phyloP scores from a whole-genome alignment of 2,113 vertebrate species.

The Sula dactylatra region DNA sequence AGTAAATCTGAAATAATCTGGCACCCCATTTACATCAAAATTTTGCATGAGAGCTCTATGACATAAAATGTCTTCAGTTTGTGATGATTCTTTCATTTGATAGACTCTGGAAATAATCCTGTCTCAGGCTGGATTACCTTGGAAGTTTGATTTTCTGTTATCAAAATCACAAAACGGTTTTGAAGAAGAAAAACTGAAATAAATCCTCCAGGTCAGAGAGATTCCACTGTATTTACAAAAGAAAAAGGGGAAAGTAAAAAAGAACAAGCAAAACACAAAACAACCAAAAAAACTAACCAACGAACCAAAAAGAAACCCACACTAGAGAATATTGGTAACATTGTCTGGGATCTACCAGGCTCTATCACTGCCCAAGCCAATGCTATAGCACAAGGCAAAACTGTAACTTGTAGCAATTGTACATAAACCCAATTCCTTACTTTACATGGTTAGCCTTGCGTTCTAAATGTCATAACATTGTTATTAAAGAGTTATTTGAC shows the following conservation, averaged over 20 bases:
- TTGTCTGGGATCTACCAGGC: not conserved
- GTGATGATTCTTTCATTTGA: not conserved
- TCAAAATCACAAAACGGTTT: not conserved
- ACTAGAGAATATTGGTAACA: not conserved
- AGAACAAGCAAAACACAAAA: not conserved
- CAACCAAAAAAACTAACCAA: not conserved
- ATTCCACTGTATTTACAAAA: not conserved
- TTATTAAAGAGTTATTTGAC: not conserved
- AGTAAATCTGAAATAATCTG: not conserved
- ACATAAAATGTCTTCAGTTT: not conserved
- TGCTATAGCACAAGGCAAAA: not conserved
- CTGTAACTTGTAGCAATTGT: not conserved
- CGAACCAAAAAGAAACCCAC: not conserved
- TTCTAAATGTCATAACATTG: not conserved
- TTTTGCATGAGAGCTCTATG: not conserved
- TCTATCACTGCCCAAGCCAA: not conserved
- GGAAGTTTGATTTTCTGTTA: not conserved
- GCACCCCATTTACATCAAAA: not conserved
- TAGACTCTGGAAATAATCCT: not conserved
- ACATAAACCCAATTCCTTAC: not conserved
- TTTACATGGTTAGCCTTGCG: too few relatives aligned
- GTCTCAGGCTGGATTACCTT: not conserved
- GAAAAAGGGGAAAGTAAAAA: not conserved
- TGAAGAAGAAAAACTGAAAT: not conserved
- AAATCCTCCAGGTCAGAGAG: not conserved